Conservation (phyloP, 2,113 vertebrate species). For the Suncus etruscus region DNA sequence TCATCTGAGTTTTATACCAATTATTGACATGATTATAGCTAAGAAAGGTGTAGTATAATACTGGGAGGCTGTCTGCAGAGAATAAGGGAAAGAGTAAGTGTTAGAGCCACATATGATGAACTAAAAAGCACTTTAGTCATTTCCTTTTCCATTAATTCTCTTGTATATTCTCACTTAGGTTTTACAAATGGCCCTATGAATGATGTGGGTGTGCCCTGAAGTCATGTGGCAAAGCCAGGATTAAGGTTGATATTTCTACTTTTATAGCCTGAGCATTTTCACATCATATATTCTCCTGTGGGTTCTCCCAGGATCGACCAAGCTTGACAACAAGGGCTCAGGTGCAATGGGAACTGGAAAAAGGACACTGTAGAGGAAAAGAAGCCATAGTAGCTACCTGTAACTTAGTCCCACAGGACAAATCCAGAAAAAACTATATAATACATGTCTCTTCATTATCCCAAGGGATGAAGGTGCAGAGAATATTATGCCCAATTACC, state of each 20-base stretch:
- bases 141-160: too few species aligned
- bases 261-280: not conserved
- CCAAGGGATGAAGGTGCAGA: not conserved
- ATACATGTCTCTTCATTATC: not conserved
- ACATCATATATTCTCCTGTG: fast-evolving
- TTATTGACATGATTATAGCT: not conserved
- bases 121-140: too few species aligned
- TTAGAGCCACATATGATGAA: not conserved
- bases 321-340: not conserved
- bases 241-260: not conserved
- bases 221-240: not conserved
- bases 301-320: not conserved
- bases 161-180: not conserved
- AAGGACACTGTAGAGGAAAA: too few species aligned
- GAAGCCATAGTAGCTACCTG: not conserved
- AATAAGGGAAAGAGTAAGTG: too few species aligned
- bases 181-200: not conserved
- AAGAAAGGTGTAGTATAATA: not conserved
- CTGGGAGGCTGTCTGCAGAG: not conserved
- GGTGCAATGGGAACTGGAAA: not conserved
- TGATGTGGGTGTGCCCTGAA: not conserved
- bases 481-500: slow-evolving; percentile 48
- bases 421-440: not conserved
- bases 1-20: not conserved
- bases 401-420: not conserved